Base-by-base conservation (phyloP, 2,888 invertebrate genomes). In the Drosophila multiciliata region DNA sequence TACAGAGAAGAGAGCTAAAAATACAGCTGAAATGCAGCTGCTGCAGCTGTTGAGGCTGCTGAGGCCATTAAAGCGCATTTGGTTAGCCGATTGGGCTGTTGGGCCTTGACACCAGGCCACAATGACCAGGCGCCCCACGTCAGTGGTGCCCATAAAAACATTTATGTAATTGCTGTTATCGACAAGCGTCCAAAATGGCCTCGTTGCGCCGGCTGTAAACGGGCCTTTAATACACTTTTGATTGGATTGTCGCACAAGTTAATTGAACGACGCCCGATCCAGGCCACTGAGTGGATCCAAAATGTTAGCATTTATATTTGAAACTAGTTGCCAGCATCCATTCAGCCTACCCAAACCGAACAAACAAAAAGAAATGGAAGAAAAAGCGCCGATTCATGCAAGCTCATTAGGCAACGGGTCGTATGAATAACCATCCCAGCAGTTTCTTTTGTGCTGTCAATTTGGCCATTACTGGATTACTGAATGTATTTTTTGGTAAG, bases 121-220 rank as follows among this genome's bases (percentile, higher is more conserved):
- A 54, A 35, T 11, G 52, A 49, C 60, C 57, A 68, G 58, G 48
- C 49, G 49, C 68, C 6, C 6, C 26, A 20, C 36, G 17, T n/a
- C 20, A 42, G 20, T 45, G 50, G 62, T 11, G 53, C 52, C 77
- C 74, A 84, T 83, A 83, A 89, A 90, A 89, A 85, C 83, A 84
- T 86, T 87, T 87, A 87, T 83, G 84, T 91, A 89, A 89, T 91
- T 84, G 87, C 89, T 90, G 84, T 87, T 90, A 91, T 90, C 89
- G 91, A 83, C 83, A 85, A 83, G 75, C 80, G 82, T 77, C 78
- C 60, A 73, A 83, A 84, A 85, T 83, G 73, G 87, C 57, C 77
- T 67, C 73, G 85, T 74, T 73, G 84, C 52, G 68, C 71, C 66
- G 65, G 53, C 66, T 75, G 76, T 78, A 73, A 86, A 75, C 87